Evolutionary conservation across 2,888 invertebrate species (phyloP).

Genomic region (Epinotia nisella): DNA sequence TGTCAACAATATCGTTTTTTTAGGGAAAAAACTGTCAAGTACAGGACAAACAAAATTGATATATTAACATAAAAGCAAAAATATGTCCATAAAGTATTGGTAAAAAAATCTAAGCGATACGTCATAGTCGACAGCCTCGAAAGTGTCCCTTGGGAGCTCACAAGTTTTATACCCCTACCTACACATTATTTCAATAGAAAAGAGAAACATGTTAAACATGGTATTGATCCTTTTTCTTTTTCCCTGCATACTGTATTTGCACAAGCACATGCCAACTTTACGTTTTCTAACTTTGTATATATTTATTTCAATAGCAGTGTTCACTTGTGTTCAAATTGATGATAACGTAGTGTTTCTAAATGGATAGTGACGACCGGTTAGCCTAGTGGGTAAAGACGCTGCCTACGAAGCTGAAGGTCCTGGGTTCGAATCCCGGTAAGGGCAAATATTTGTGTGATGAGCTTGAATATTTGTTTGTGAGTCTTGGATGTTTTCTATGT

Average conservation of each 20-base stretch:
- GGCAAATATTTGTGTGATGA: no score
- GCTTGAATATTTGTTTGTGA: no score
- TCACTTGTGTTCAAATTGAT: no score
- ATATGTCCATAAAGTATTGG: conserved; percentile 77
- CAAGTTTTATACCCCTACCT: conserved; percentile 41
- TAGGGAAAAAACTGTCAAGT: conserved; percentile 64
- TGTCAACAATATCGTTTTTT: conserved; percentile 52
- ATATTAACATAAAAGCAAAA: conserved; percentile 84
- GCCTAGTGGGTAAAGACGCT: no score
- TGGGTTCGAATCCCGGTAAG: no score
- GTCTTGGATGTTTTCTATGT: no score
- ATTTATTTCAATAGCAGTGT: no score
- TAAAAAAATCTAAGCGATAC: conserved; percentile 80
- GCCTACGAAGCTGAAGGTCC: no score
- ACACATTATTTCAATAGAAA: conserved; percentile 37
- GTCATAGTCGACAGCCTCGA: conserved; percentile 80
- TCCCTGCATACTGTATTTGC: neutral
- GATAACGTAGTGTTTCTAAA: no score
- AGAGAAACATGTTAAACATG: neutral
- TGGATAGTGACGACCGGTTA: no score
- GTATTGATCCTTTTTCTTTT: neutral
- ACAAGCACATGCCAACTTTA: neutral
- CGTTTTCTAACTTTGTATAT: neutral
- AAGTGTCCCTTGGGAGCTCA: conserved; percentile 40
- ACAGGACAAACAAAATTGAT: conserved; percentile 78